Evolutionary conservation across 2,888 invertebrate species (phyloP).

Genomic region (Cataglyphis albicans): DNA sequence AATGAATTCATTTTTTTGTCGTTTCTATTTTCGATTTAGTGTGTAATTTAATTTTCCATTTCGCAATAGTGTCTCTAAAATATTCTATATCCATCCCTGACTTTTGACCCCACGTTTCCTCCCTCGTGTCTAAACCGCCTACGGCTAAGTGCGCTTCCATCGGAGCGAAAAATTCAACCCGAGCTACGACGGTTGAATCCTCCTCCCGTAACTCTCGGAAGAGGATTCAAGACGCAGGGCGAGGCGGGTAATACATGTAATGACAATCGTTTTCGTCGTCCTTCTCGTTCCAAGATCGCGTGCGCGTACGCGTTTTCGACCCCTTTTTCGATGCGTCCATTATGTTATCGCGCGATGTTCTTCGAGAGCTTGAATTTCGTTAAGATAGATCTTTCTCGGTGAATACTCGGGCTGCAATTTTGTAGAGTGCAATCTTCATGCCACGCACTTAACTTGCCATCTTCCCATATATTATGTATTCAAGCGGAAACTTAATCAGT

Average conservation of each 20-base stretch:
- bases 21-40: not conserved
- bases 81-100: conserved; percentile 6
- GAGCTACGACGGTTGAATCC: conserved; percentile 47
- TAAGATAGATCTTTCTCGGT: conserved; percentile 12
- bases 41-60: not conserved
- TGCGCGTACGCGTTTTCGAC: conserved; percentile 34
- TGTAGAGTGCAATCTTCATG: conserved; percentile 34
- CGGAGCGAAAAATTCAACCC: conserved; percentile 70
- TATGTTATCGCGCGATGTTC: conserved; percentile 19
- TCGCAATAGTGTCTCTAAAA: not conserved
- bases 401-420: conserved; percentile 12
- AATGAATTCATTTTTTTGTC: not conserved
- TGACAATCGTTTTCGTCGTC: conserved; percentile 58
- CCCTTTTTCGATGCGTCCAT: not conserved
- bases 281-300: conserved; percentile 44
- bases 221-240: conserved; percentile 39
- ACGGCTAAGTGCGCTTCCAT: conserved; percentile 68
- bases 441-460: conserved; percentile 18
- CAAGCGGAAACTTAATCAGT: conserved; percentile 24
- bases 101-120: conserved; percentile 24
- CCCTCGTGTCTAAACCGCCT: conserved; percentile 54
- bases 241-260: conserved; percentile 58
- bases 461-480: conserved; percentile 17
- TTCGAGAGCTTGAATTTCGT: conserved; percentile 33
- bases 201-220: conserved; percentile 21